Evolutionary conservation across 2,113 vertebrate genomes (phyloP).

Genomic region (Rhinolophus sinicus): DNA sequence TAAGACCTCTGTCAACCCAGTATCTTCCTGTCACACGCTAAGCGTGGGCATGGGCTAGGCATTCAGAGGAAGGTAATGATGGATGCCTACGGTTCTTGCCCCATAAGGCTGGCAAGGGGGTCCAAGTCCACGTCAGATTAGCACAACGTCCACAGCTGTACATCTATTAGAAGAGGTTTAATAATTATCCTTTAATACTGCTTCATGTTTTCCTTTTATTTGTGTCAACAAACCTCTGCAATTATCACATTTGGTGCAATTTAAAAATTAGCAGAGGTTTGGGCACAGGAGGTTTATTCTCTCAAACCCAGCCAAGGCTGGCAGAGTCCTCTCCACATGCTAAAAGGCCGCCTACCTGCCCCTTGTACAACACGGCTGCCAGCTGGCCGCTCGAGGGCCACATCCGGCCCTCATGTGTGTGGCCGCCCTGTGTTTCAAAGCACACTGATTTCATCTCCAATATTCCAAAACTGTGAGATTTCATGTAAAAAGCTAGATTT

Average conservation of each 20-base stretch:
- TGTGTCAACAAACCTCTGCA: not conserved
- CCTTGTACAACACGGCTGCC: not conserved
- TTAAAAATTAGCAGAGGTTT: not conserved
- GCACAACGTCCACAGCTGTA: rapidly evolving
- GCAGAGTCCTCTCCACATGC: rapidly evolving
- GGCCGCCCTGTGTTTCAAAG: not conserved
- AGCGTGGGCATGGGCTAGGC: rapidly evolving
- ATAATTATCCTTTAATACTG: not conserved
- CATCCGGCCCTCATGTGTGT: not conserved
- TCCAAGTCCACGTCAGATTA: not conserved
- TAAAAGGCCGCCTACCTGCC: too few species aligned
- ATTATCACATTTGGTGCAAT: not conserved
- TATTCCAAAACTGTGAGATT: not conserved
- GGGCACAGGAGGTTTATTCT: not conserved
- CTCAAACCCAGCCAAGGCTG: not conserved
- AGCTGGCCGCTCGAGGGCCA: not conserved
- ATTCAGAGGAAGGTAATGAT: not conserved
- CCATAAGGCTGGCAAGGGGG: not conserved
- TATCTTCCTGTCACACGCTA: not conserved
- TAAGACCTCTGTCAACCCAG: not conserved
- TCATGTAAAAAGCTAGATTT: not conserved
- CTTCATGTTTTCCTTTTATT: not conserved
- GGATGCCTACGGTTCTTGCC: rapidly evolving
- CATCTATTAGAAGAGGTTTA: not conserved
- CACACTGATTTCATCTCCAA: not conserved